phyloP scores from a whole-genome alignment of 1,140 invertebrate species.

The Solen grandis region DNA sequence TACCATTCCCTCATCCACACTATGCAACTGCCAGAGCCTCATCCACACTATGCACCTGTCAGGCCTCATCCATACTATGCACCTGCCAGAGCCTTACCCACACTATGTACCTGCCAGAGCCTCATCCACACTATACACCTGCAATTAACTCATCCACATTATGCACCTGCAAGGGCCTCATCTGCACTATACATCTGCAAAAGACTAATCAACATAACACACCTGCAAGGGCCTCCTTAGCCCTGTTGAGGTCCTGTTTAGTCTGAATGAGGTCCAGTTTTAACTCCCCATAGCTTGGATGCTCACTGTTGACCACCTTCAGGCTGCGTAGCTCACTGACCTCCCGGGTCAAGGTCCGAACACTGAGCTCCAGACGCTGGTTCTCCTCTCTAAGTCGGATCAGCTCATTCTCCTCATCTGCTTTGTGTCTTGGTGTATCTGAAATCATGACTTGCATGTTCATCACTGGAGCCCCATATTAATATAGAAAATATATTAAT shows the following conservation, averaged over 20 bases:
- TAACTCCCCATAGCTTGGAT: slow-evolving; percentile 69
- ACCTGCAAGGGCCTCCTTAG: slow-evolving; percentile 84
- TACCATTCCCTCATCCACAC: too few relatives aligned
- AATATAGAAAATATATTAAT: neutral
- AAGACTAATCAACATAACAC: too few relatives aligned
- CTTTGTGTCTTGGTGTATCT: slow-evolving; percentile 47
- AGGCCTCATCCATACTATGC: too few relatives aligned
- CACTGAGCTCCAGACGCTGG: slow-evolving; percentile 84
- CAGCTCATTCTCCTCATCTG: slow-evolving; percentile 68
- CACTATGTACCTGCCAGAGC: too few relatives aligned
- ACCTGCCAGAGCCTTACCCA: too few relatives aligned
- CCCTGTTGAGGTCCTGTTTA: slow-evolving; percentile 76
- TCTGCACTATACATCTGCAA: too few relatives aligned
- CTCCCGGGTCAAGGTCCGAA: slow-evolving; percentile 86
- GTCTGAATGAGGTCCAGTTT: slow-evolving; percentile 76
- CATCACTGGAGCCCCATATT: neutral
- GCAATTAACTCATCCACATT: too few relatives aligned
- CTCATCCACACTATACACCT: too few relatives aligned
- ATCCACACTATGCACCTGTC: too few relatives aligned
- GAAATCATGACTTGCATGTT: neutral
- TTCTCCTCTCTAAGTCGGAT: slow-evolving; percentile 70
- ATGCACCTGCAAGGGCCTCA: too few relatives aligned
- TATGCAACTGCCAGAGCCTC: too few relatives aligned
- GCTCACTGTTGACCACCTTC: slow-evolving; percentile 58
- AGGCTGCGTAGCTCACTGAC: slow-evolving; percentile 83